phyloP scores from a whole-genome alignment of 2,797 vertebrate species.

The Amphiprion clarkii region DNA sequence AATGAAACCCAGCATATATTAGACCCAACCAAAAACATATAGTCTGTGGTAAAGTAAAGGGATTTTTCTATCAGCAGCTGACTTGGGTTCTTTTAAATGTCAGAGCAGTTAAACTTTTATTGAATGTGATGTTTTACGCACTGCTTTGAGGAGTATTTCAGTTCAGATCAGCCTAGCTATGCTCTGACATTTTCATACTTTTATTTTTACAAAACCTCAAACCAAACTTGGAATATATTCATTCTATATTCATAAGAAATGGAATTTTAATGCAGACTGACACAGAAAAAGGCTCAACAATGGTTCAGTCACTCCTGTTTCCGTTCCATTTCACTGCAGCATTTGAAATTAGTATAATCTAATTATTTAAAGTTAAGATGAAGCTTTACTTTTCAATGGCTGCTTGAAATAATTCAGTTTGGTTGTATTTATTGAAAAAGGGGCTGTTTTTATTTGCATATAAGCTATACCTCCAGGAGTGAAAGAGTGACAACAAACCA shows the following conservation, averaged over 20 bases:
- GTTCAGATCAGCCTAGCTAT: constrained; percentile 12
- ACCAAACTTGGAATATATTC: constrained; percentile 28
- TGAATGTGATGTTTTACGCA: constrained; percentile 57
- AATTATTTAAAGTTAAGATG: background rate
- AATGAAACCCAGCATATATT: constrained; percentile 29
- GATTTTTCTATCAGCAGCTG: constrained; percentile 38
- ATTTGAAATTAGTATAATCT: constrained; percentile 1
- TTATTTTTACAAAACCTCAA: constrained; percentile 32
- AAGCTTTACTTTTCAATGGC: background rate
- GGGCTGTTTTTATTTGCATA: background rate
- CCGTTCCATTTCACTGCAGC: background rate
- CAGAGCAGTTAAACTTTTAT: constrained; percentile 58
- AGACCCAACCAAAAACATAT: constrained; percentile 31
- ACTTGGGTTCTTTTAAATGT: constrained; percentile 66
- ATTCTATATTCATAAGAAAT: background rate
- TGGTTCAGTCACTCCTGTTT: background rate
- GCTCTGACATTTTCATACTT: constrained; percentile 44
- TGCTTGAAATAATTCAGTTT: background rate
- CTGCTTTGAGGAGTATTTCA: constrained; percentile 42
- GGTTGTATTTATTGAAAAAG: background rate
- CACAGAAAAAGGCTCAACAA: background rate
- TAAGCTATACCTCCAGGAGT: background rate
- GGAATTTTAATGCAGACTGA: background rate
- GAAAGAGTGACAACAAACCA: constrained; percentile 31
- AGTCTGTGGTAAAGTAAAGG: constrained; percentile 2